phyloP scores from a whole-genome alignment of 2,888 invertebrate genomes.

The Diplazon laetatorius region DNA sequence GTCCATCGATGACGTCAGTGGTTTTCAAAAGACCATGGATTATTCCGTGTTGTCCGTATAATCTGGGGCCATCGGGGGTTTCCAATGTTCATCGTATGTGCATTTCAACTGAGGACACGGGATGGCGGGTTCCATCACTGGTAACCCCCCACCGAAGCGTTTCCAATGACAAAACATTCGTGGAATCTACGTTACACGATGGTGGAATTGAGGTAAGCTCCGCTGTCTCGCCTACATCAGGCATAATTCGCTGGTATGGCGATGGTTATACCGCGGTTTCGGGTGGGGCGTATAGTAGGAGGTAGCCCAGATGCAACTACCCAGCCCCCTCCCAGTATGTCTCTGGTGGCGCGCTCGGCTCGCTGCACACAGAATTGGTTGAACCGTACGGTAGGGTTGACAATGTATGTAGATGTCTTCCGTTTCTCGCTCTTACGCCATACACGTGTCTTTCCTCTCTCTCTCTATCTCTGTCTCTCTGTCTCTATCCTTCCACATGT shows the following conservation, averaged over 20 bases:
- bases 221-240: slow-evolving; percentile 70
- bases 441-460: not conserved
- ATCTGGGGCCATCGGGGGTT: no score
- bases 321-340: slow-evolving; percentile 50
- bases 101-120: slow-evolving; percentile 5
- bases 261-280: slow-evolving; percentile 25
- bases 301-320: slow-evolving; percentile 38
- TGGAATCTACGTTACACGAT: slow-evolving; percentile 44
- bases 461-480: not conserved
- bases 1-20: no score
- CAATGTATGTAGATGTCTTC: not conserved
- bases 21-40: no score
- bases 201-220: slow-evolving; percentile 69
- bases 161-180: slow-evolving; percentile 49
- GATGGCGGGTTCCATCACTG: not conserved
- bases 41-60: no score
- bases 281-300: no score
- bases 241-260: slow-evolving; percentile 69
- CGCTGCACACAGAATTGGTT: not conserved
- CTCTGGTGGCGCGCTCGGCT: slow-evolving; percentile 25
- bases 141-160: slow-evolving; percentile 9
- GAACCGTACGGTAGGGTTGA: not conserved
- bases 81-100: not conserved
- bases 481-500: not conserved
- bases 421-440: slow-evolving; percentile 8